A percentile compares a stretch with the other conserved stretches of the same genome.
phyloP scores from a whole-genome alignment of 2,888 invertebrate genomes.

The Crocallis elinguaria region DNA sequence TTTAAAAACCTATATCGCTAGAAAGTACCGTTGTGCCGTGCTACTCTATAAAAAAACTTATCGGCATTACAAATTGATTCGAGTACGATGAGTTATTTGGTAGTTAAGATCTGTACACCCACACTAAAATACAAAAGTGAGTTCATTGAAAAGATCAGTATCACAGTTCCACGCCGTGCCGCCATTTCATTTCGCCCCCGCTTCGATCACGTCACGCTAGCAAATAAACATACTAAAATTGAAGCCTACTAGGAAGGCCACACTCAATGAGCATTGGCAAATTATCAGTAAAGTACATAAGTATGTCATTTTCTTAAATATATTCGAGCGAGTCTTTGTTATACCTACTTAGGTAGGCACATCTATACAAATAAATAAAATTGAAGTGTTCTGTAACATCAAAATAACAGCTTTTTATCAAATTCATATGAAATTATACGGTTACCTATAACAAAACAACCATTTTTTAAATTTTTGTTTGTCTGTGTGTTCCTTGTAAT shows the following conservation, averaged over 20 bases:
- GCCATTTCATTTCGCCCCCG: slow-evolving; percentile 77
- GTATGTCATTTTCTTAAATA: slow-evolving; percentile 1
- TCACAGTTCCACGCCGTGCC: slow-evolving; percentile 51
- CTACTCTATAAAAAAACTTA: slow-evolving; percentile 16
- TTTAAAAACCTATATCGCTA: background rate
- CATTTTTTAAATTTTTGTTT: too few relatives aligned
- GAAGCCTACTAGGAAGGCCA: slow-evolving; percentile 23
- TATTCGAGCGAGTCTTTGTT: background rate
- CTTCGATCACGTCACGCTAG: slow-evolving; percentile 62
- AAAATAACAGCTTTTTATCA: too few relatives aligned
- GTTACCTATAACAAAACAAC: too few relatives aligned
- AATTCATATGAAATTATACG: background rate
- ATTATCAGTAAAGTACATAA: slow-evolving; percentile 5
- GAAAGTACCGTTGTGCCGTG: slow-evolving; percentile 27
- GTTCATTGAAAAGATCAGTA: slow-evolving; percentile 72
- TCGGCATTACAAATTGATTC: slow-evolving; percentile 30
- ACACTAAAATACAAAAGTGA: slow-evolving; percentile 56
- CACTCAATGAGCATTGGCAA: slow-evolving; percentile 15
- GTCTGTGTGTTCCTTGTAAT: too few relatives aligned
- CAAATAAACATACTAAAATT: slow-evolving; percentile 42
- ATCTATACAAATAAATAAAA: too few relatives aligned
- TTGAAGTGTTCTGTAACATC: too few relatives aligned
- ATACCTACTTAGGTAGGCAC: too few relatives aligned
- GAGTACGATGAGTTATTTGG: slow-evolving; percentile 29
- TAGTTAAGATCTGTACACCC: slow-evolving; percentile 46